Percentiles rank a stretch among this genome's conserved stretches.
These are phyloP conservation scores for Phthorimaea operculella DNA, from an alignment of 1,140 invertebrate species.

Conservation along the genomic window DNA sequence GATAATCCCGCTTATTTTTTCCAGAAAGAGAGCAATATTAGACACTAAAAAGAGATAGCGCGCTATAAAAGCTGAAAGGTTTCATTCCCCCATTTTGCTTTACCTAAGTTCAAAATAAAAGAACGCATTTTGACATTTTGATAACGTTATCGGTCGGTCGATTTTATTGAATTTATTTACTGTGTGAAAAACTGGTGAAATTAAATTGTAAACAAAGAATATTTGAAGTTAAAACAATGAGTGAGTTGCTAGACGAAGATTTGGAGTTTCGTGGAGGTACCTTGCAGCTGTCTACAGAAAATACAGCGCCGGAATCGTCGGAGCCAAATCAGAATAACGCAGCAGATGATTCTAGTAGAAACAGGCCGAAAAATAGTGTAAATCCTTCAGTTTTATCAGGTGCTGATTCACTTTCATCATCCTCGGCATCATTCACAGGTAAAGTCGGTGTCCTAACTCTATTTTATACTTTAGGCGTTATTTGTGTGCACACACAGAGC, in stretches of 20 bases:
- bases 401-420: constrained; percentile 54
- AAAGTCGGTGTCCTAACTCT: constrained; percentile 7
- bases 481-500: too few species aligned
- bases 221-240: constrained; percentile 27
- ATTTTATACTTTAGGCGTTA: too few species aligned
- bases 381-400: constrained; percentile 56
- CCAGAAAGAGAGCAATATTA: too few species aligned
- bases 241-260: constrained; percentile 56
- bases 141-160: neutral
- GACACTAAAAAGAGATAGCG: too few species aligned
- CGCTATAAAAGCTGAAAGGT: too few species aligned
- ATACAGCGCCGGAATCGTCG: constrained; percentile 20
- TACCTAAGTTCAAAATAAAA: neutral
- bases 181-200: neutral
- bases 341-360: constrained; percentile 27
- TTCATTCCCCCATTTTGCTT: too few species aligned
- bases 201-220: neutral
- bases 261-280: constrained; percentile 60
- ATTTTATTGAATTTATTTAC: neutral
- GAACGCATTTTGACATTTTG: neutral
- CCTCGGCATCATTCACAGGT: constrained; percentile 60
- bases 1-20: too few species aligned
- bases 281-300: constrained; percentile 50
- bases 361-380: constrained; percentile 31
- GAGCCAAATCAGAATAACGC: constrained; percentile 31